phyloP scores from a whole-genome alignment of 2,888 invertebrate genomes.

The Clivina fossor region DNA sequence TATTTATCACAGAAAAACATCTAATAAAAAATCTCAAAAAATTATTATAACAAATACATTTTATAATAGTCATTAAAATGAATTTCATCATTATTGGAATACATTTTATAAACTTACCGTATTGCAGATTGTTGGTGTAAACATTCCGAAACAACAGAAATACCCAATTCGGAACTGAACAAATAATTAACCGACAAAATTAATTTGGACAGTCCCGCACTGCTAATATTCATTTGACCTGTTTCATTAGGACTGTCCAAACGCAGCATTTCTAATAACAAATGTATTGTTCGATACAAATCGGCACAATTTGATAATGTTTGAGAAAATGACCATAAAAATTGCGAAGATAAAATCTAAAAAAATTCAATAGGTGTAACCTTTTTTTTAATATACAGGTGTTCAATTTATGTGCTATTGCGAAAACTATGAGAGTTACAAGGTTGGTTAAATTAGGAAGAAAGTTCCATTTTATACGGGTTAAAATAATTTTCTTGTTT shows the following conservation, averaged over 20 bases:
- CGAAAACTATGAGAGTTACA: no score
- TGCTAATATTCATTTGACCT: conserved; percentile 53
- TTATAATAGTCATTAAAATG: conserved; percentile 6
- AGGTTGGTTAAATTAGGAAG: no score
- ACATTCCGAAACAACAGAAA: conserved; percentile 74
- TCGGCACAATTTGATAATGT: conserved; percentile 54
- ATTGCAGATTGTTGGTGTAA: conserved; percentile 76
- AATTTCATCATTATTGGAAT: conserved; percentile 13
- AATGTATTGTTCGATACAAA: conserved; percentile 59
- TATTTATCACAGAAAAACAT: no score
- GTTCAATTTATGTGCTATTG: no score
- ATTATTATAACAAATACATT: no score
- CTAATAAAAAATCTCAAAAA: no score
- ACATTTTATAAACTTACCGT: conserved; percentile 53
- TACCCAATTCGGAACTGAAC: conserved; percentile 76
- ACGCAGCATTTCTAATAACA: conserved; percentile 61
- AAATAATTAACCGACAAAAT: conserved; percentile 58
- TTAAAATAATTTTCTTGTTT: no score
- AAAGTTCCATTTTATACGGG: no score
- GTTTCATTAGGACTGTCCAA: conserved; percentile 62
- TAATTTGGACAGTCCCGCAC: conserved; percentile 49
- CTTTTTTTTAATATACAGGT: no score
- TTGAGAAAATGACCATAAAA: conserved; percentile 48
- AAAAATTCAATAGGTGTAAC: no score
- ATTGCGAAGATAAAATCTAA: conserved; percentile 19